Evolutionary conservation across 1,140 invertebrate species (phyloP), one percentile per base, ranked within the genome.

Genomic region (Bombus affinis): DNA sequence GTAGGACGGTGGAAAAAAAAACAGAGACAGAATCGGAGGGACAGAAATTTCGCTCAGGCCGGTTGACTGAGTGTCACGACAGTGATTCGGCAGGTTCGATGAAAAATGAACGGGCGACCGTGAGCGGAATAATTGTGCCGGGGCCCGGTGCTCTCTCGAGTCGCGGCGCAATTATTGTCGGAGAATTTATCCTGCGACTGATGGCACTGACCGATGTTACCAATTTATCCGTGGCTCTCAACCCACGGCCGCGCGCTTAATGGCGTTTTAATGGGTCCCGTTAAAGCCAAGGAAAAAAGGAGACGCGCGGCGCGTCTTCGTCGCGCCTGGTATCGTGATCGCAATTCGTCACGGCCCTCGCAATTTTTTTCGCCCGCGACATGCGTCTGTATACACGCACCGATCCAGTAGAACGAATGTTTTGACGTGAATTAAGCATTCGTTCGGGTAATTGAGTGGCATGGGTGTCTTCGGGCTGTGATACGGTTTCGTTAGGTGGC

Each of bases 111-210:
- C 73, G 78, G 84, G 84, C 89, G 87, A 73, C 76, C 62, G 87
- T 78, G 83, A 70, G 88, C 77, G 77, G 87, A 89, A 91, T 93
- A 90, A 93, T 92, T 90, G 88, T 89, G 86, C 78, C 90, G 90
- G 66, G 57, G 32, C 66, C n/a, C 18, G 47, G 6, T 53, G 47
- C 47, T 32, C 77, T 83, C 73, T 85, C 59, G 53, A 83, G 47
- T 86, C 84, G 87, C 83, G 82, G 44, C 72, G 81, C 74, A 89
- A 87, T 84, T 76, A 89, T 87, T 59, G 81, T 62, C 62, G 37
- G 65, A 25, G 85, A 84, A 86, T 87, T 89, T 84, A 87, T 81
- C 35, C 59, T 18, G 39, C 62, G 89, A 81, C 73, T 62, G 76
- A 80, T 90, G 87, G 53, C 79, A 84, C 75, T 91, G 89, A 90